These are phyloP conservation scores for Aphidius ervi DNA, from an alignment of 1,140 invertebrate species.

Conservation along the genomic window DNA sequence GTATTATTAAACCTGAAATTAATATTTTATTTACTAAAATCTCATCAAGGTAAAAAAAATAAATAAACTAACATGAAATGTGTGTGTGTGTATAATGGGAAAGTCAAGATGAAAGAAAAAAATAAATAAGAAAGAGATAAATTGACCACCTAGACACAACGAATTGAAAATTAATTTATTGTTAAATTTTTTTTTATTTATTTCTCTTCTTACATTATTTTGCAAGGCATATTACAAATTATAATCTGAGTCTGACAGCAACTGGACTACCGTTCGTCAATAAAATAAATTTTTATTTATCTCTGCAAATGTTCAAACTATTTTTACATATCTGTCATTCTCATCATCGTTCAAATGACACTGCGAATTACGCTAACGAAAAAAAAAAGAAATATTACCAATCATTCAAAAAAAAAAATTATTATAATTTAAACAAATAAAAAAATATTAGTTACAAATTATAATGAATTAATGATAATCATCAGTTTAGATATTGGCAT, in stretches of 20 bases:
- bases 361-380: neutral
- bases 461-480: neutral
- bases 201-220: neutral
- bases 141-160: neutral
- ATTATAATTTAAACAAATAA: neutral
- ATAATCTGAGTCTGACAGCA: constrained; percentile 16
- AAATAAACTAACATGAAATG: too few relatives aligned
- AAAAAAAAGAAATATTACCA: neutral
- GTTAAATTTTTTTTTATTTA: neutral
- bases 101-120: too few relatives aligned
- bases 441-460: neutral
- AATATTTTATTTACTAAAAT: too few relatives aligned
- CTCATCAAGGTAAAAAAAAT: too few relatives aligned
- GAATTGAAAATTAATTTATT: neutral
- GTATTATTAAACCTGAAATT: too few relatives aligned
- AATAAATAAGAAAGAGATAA: neutral
- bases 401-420: too few relatives aligned
- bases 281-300: neutral
- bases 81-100: too few relatives aligned
- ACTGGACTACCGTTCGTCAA: constrained; percentile 16
- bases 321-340: neutral
- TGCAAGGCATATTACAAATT: neutral
- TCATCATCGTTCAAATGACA: neutral
- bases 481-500: neutral
- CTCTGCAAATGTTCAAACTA: neutral